Base-by-base conservation (phyloP, 2,888 invertebrate species). In the Oscheius myriophilus region DNA sequence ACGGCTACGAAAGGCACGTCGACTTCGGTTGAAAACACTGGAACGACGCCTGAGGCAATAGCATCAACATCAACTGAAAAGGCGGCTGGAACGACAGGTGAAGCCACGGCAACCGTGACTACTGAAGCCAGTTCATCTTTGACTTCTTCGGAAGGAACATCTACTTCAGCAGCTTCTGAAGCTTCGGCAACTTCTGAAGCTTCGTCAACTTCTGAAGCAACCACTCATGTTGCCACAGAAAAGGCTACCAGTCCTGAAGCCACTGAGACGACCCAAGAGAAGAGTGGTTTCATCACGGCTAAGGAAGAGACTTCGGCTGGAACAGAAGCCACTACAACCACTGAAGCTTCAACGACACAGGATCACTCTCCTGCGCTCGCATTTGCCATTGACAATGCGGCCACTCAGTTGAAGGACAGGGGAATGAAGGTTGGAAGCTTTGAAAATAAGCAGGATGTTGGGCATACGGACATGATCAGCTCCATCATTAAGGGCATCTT, bases 401-500 rank as follows among this genome's bases (percentile, higher is more conserved):
- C 41, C 21, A 49, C 49, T 14, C 66, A 66, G 41, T 23, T 66
- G 16, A 26, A 65, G n/a, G 51, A 55, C 39, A 51, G 6, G 12
- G 51, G 49, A 26, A 23, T 57, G 33, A 53, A 51, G 18, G 43
- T 33, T 11, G 49, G 49, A 21, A 49, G 9, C n/a, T 61, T 61
- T 21, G 18, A 11, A 23, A 2, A 46, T 21, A 49, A 26, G 6
- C 49, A 61, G 2, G 61, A 61, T 21, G 46, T 61, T 26, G 49
- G 49, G 16, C 25, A 61, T 26, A 49, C 49, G 33, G 76, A 76
- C 63, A 71, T 74, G 1, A 42, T 76, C 11, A 73, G 72, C 1
- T 72, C 72, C 14, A 55, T 76, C 1, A 76, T 76, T 55, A 74
- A 59, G 42, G 76, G 76, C 21, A 41, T 76, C 0, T 72, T 76